Base-by-base conservation (phyloP, 2,113 vertebrate genomes). In the Nothoprocta pentlandii region DNA sequence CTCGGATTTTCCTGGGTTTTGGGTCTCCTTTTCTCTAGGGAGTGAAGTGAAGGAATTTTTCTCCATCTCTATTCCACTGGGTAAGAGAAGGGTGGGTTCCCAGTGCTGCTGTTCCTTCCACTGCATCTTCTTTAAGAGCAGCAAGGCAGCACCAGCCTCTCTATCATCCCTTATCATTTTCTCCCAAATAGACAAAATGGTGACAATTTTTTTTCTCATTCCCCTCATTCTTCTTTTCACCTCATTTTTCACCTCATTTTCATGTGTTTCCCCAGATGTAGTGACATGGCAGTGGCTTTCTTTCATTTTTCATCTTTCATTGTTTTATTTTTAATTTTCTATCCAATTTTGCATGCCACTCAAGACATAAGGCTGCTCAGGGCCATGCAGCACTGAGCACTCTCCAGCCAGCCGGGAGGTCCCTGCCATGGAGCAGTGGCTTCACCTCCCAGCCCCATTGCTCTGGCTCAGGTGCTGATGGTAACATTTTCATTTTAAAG, bases 231-330 rank as follows among this genome's bases (percentile, higher is more conserved):
- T 69, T 64, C 42, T 17, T 81, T 81, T n/a, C 34, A 56, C 56
- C 62, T 46, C 7, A 3, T 69, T 81, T 94, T 34, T 61, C 39
- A 58, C 44, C 21, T 62, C 22, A 41, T 88, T 77, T 44, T 10
- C 2, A 0, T 11, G 13, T 6, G 9, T 69, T 46, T 20, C 44
- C 44, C 73, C 53, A 1, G 2, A n/a, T 49, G 73, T 39, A 67
- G 67, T 53, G 74, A 69, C 62, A 42, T 7, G 16, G 10, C 42
- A 7, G 71, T 28, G 21, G 2, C n/a, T 85, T 85, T 30, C 32
- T 85, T 56, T 53, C 7, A 0, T 2, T 92, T 88, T 47, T 16
- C 46, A 80, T 71, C 66, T 66, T 19, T 56, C 39, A 44, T 80
- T 53, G 28, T 34, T 34, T 54, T 26, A 56, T 56, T 20, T 62